Base-by-base conservation (phyloP, 2,113 vertebrate genomes). In the Festucalex cinctus region DNA sequence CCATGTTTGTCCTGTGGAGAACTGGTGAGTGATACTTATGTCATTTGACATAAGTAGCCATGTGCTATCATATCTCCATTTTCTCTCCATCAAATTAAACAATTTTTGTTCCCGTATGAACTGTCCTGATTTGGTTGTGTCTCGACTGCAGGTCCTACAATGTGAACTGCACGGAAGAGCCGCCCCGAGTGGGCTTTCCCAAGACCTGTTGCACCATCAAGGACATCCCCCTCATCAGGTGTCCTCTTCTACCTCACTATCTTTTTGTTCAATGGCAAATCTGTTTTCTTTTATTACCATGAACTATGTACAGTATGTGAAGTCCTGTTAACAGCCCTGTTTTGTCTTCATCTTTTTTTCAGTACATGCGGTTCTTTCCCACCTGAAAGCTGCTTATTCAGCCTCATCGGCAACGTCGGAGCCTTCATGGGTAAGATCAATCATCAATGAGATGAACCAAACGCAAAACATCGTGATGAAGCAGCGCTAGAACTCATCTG, bases 321-420 rank as follows among this genome's bases (percentile, higher is more conserved):
- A 24, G 22, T 26, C 6, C 22, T 61, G 17, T 17, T 62, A 43
- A 62, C 37, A 7, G 13, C 8, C 8, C 22, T 66, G 9, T 57
- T 59, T 26, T 85, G 32, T 68, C 22, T 71, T 12, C 1, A 2
- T 79, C 14, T 67, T 68, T 67, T 68, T 35, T 78, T 6, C 87
- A 97, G 95, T 91, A 97, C 95, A 86, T 97, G 95, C 70, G 95
- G 95, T 65, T 94, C 93, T 5, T 95, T 84, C 71, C 95, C 95
- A 73, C 95, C 95, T 3, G 95, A 97, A 85, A 97, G 95, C 87
- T 97, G 95, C 72, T 89, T 97, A 81, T 96, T 97, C 92, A 97
- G 95, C 80, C 91, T 97, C 78, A 95, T 97, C 54, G 94, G 94
- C 63, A 97, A 97, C 61, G 77, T 95, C 41, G 95, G 95, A 83